phyloP scores from a whole-genome alignment of 2,888 invertebrate genomes.

The Sabatieria punctata region DNA sequence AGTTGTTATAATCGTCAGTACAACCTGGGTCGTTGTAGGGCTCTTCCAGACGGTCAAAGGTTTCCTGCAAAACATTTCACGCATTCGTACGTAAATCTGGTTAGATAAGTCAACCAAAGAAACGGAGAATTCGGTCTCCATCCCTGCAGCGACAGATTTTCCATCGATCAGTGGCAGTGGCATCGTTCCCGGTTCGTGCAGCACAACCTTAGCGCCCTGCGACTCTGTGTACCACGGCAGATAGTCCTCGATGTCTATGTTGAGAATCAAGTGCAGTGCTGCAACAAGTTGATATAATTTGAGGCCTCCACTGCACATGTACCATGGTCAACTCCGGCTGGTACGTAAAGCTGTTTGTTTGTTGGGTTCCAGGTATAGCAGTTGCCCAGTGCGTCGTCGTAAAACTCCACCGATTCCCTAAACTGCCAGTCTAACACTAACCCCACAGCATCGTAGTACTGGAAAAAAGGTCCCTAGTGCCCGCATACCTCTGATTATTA shows the following conservation, averaged over 20 bases:
- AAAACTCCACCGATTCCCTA: background rate
- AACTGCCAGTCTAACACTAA: background rate
- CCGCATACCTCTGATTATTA: too few relatives aligned
- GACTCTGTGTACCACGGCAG: constrained; percentile 1
- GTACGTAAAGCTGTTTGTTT: background rate
- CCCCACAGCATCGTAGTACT: background rate
- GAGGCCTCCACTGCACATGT: background rate
- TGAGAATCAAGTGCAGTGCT: constrained; percentile 5
- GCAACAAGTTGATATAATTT: background rate
- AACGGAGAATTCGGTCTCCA: background rate
- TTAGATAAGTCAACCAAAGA: background rate
- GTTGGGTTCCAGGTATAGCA: constrained; percentile 1
- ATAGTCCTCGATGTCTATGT: background rate
- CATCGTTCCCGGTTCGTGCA: constrained; percentile 3
- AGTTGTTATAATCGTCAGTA: background rate
- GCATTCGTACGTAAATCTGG: background rate
- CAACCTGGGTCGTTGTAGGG: constrained; percentile 5
- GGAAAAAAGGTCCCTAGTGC: too few relatives aligned
- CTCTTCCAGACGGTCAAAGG: background rate
- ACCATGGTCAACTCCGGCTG: background rate
- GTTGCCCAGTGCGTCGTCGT: constrained; percentile 1
- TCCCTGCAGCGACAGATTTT: constrained; percentile 1
- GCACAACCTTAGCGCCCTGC: background rate
- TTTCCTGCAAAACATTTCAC: background rate
- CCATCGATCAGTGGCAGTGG: constrained; percentile 1